phyloP scores from a whole-genome alignment of 2,888 invertebrate genomes.

The Lithophane semibrunnea region DNA sequence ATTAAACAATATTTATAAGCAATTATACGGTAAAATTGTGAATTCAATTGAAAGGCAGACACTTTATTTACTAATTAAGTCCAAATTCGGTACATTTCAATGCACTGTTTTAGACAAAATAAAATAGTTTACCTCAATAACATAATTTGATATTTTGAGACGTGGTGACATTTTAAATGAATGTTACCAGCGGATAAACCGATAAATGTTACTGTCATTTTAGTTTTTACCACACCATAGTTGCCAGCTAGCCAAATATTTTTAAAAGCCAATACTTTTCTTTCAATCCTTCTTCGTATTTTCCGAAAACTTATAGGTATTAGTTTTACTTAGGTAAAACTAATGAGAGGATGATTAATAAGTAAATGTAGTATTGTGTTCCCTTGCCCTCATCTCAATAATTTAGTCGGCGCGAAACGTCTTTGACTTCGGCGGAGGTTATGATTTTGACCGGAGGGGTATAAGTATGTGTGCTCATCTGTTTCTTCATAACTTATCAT shows the following conservation, averaged over 20 bases:
- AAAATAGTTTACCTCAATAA: constrained; percentile 92
- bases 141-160: constrained; percentile 93
- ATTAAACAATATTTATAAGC: constrained; percentile 57
- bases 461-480: too few relatives aligned
- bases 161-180: constrained; percentile 92
- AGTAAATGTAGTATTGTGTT: too few relatives aligned
- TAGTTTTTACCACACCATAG: neutral
- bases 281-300: neutral
- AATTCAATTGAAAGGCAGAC: constrained; percentile 11
- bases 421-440: too few relatives aligned
- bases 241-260: constrained; percentile 18
- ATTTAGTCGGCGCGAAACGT: too few relatives aligned
- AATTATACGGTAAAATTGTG: neutral
- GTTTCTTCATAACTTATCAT: too few relatives aligned
- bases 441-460: too few relatives aligned
- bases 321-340: too few relatives aligned
- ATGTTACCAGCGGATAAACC: constrained; percentile 62
- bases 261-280: too few relatives aligned
- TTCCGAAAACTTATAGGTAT: neutral
- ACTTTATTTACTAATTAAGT: neutral
- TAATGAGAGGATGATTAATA: too few relatives aligned
- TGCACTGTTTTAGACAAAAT: constrained; percentile 55
- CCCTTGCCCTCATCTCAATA: too few relatives aligned
- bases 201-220: constrained; percentile 13
- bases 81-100: neutral